Evolutionary conservation across 2,797 vertebrate species (phyloP).

Genomic region (Telmatherina bonti): DNA sequence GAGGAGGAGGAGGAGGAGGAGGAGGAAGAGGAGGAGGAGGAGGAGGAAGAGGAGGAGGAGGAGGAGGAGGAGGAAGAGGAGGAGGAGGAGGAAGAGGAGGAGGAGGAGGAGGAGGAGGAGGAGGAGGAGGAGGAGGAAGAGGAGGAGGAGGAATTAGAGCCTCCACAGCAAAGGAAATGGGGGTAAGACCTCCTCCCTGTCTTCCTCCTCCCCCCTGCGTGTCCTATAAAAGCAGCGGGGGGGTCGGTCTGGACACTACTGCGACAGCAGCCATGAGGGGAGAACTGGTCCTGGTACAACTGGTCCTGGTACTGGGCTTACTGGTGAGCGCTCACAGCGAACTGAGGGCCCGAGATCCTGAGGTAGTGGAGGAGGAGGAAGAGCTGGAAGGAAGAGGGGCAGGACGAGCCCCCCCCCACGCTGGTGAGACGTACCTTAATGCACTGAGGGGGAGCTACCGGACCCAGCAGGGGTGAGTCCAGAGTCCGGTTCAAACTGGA

Average conservation of each 20-base stretch:
- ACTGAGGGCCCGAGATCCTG: conserved; percentile 77
- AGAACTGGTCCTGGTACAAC: conserved; percentile 55
- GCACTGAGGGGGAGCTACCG: conserved; percentile 34
- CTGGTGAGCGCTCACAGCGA: conserved; percentile 73
- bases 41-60: too few relatives aligned
- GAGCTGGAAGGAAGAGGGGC: conserved; percentile 25
- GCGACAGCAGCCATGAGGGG: conserved; percentile 54
- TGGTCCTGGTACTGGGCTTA: conserved; percentile 75
- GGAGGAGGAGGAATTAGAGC: not conserved
- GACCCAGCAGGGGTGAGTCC: conserved; percentile 74
- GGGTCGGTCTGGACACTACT: conserved; percentile 29
- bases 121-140: too few relatives aligned
- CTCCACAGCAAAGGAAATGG: conserved; percentile 35
- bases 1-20: too few relatives aligned
- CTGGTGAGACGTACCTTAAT: conserved; percentile 15
- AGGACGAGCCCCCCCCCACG: not conserved
- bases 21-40: too few relatives aligned
- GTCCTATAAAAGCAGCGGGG: conserved; percentile 65
- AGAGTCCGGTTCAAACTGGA: not conserved
- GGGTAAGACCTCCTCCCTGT: conserved; percentile 33
- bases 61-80: too few relatives aligned
- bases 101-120: too few relatives aligned
- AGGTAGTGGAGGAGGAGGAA: conserved; percentile 67
- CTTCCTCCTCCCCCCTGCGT: conserved; percentile 10
- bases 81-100: too few relatives aligned